Conservation (phyloP, 2,113 vertebrate species). For the Ranitomeya variabilis region DNA sequence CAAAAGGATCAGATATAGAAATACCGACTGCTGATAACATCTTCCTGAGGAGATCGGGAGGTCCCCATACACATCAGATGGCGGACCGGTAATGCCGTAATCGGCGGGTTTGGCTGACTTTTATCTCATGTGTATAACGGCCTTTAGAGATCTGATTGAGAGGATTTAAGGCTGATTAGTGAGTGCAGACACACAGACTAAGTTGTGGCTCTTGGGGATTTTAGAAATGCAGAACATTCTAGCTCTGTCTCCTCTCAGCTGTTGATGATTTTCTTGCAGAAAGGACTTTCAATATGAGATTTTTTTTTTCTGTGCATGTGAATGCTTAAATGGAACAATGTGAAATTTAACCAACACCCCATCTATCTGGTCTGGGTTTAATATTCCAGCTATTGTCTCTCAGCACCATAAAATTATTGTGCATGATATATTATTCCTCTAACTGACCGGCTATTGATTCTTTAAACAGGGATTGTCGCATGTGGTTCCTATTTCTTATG, state of each 20-base stretch:
- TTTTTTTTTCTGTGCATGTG: slow-evolving; percentile 5
- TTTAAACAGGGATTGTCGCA: neutral
- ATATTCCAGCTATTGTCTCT: slow-evolving; percentile 2
- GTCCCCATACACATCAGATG: no score
- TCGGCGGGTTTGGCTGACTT: no score
- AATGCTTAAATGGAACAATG: neutral
- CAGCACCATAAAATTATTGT: neutral
- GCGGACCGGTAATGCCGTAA: no score
- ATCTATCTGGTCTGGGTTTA: neutral
- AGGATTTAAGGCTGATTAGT: no score
- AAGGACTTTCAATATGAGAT: neutral
- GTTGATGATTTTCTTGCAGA: neutral
- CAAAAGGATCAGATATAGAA: no score
- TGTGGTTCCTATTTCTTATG: neutral
- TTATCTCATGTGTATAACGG: no score
- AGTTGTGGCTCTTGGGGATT: no score
- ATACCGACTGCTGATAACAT: no score
- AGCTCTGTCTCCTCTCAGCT: neutral
- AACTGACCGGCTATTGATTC: neutral
- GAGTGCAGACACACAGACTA: no score
- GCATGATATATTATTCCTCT: neutral
- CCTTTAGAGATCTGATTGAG: no score
- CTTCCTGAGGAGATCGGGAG: no score
- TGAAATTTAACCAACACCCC: neutral
- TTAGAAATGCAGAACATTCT: no score